Evolutionary conservation across 2,888 invertebrate species (phyloP).

Genomic region (Peribatodes rhomboidaria): DNA sequence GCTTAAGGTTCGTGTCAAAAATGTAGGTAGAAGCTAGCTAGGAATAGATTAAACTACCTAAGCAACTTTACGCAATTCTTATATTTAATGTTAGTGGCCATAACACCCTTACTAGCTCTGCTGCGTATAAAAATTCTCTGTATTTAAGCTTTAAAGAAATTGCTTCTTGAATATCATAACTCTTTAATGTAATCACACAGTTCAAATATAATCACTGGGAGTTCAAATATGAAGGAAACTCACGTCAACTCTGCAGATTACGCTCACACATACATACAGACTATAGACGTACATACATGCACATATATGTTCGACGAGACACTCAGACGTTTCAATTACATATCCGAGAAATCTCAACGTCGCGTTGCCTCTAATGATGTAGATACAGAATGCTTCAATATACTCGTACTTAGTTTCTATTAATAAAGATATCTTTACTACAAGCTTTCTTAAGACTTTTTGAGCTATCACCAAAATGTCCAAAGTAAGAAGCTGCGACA

Average conservation of each 20-base stretch:
- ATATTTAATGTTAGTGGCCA: too few species aligned
- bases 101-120: too few species aligned
- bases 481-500: too few species aligned
- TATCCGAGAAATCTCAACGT: slow-evolving; percentile 10
- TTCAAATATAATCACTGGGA: not conserved
- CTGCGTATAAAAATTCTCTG: too few species aligned
- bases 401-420: not conserved
- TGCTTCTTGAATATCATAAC: not conserved
- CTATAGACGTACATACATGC: not conserved
- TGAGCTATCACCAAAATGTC: not conserved
- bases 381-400: not conserved
- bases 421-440: not conserved
- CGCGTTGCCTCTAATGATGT: not conserved
- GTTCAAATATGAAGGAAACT: slow-evolving; percentile 5
- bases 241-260: not conserved
- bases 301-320: not conserved
- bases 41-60: too few species aligned
- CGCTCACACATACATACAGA: not conserved
- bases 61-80: too few species aligned
- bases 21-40: too few species aligned
- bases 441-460: not conserved
- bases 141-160: too few species aligned
- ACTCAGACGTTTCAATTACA: slow-evolving; percentile 9
- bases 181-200: not conserved
- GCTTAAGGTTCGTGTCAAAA: too few species aligned